Percentiles rank a stretch among this genome's conserved stretches.
Conservation (phyloP, 2,888 invertebrate genomes). For the Rutpela maculata region DNA sequence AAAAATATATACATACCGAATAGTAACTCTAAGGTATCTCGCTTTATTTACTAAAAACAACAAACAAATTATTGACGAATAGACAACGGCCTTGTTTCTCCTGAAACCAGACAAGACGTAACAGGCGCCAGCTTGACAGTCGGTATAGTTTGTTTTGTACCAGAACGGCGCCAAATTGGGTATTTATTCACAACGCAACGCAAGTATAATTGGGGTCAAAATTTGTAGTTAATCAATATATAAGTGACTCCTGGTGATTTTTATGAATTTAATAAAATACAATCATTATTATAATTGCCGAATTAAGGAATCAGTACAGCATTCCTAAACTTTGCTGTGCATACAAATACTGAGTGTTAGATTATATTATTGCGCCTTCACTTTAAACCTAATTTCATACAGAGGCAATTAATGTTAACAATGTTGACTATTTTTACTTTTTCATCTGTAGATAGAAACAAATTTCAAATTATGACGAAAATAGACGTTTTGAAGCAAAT, state of each 20-base stretch:
- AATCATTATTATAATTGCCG: background rate
- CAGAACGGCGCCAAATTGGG: constrained; percentile 15
- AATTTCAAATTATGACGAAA: no score
- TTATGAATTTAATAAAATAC: background rate
- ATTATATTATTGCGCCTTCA: no score
- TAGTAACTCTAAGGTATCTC: background rate
- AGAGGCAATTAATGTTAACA: no score
- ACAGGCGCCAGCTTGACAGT: constrained; percentile 24
- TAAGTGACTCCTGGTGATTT: background rate
- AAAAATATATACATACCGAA: background rate
- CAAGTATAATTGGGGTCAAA: constrained; percentile 5
- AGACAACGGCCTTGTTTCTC: background rate
- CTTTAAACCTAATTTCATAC: no score
- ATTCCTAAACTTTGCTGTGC: background rate
- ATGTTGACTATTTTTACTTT: no score
- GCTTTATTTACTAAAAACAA: background rate
- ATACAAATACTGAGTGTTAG: no score
- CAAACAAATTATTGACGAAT: constrained; percentile 5
- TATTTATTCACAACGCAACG: constrained; percentile 9
- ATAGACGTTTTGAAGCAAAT: no score
- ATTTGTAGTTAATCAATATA: background rate
- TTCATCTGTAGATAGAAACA: no score
- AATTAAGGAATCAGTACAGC: background rate
- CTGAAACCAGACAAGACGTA: constrained; percentile 16
- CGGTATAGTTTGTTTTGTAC: constrained; percentile 7